Evolutionary conservation across 2,888 invertebrate species (phyloP), one percentile per base, ranked within the genome.

Genomic region (Conistra vaccinii): DNA sequence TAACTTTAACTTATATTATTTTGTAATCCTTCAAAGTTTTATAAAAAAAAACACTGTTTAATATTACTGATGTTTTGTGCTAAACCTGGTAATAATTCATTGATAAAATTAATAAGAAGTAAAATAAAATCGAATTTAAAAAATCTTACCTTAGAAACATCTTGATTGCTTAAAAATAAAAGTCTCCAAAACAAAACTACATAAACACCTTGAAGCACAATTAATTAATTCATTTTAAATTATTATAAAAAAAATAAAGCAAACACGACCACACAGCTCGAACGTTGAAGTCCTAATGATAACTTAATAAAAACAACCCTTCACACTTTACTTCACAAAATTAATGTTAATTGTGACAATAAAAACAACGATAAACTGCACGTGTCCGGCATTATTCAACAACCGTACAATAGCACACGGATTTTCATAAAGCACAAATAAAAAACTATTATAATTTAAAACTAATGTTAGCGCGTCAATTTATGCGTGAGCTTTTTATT

Each of bases 401-500:
- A 93, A 91, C 88, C 88, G 91, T 90, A 88, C 89, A 91, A 92
- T 93, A 93, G 90, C 94, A 94, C 92, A 86, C 89, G 88, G 85
- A 90, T 88, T 87, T 88, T 87, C 87, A 87, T 85, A 87, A 87
- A 88, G 78, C 87, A 89, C 87, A 78, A 90, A 92, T 93, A 93
- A 93, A 94, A 94, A 93, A 90, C 88, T 87, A 89, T 90, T 93
- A 92, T 90, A 87, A 92, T 92, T 93, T 90, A 88, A 91, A 92
- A 89, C 89, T 92, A 93, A 93, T 91, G 92, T 93, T 89, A 92
- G 90, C 93, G 93, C 94, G 94, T 93, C 94, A 94, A 95, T 94
- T 93, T 94, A 93, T 94, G 95, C 95, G 96, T 95, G 90, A 95
- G 95, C 95, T 96, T 95, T 95, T 95, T 95, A 95, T 95, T 94